A percentile compares a stretch with the other conserved stretches of the same genome.
These are phyloP conservation scores for Melanostoma mellinum DNA, from an alignment of 2,888 invertebrate genomes.

Conservation along the genomic window DNA sequence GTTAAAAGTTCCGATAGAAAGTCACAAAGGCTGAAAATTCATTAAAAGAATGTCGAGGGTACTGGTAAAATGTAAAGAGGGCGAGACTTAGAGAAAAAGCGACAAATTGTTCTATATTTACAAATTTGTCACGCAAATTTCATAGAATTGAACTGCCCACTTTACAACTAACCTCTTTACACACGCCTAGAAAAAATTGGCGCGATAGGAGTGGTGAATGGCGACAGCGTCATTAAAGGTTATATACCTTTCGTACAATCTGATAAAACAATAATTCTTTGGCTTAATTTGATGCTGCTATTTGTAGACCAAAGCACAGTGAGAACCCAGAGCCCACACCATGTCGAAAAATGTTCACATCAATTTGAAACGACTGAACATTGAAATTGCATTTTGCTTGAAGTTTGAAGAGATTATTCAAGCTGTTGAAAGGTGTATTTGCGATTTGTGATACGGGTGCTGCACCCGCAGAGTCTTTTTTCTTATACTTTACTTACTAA, in stretches of 20 bases:
- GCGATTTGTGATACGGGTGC: no score
- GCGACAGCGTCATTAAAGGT: conserved; percentile 51
- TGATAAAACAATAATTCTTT: conserved; percentile 65
- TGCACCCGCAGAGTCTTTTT: no score
- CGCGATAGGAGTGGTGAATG: conserved; percentile 28
- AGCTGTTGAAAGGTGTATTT: no score
- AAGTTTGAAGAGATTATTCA: no score
- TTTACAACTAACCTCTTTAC: conserved; percentile 17
- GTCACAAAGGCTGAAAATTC: conserved; percentile 58
- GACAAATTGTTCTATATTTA: conserved; percentile 68
- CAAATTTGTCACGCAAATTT: conserved; percentile 69
- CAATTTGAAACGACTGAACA: no score
- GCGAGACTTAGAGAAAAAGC: conserved; percentile 6
- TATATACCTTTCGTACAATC: conserved; percentile 38
- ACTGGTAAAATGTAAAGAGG: background rate
- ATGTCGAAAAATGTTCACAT: no score
- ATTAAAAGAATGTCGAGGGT: conserved; percentile 48
- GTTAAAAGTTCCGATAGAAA: conserved; percentile 9
- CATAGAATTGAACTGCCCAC: conserved; percentile 11
- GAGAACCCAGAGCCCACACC: no score
- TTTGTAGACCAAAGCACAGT: background rate
- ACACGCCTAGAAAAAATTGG: background rate
- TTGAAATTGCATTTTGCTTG: no score
- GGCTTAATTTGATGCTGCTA: conserved; percentile 31
- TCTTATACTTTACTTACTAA: no score